Evolutionary conservation across 2,113 vertebrate genomes (phyloP), one percentile per base, ranked within the genome.

Genomic region (Cygnus atratus): DNA sequence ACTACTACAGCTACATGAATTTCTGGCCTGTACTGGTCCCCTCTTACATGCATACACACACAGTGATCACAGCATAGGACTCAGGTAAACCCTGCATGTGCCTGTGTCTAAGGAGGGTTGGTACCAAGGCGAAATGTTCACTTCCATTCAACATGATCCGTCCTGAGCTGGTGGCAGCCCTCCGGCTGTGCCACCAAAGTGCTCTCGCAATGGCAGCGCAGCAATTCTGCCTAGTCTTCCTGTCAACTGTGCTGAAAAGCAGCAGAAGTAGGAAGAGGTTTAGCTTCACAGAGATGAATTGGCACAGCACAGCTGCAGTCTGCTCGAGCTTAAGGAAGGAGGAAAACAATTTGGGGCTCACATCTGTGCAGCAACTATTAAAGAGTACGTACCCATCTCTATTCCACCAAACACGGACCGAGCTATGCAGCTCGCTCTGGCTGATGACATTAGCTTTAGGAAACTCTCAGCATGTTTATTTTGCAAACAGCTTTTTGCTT

Each of bases 401-500:
- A 7, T 9, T 84, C 43, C 80, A 72, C 73, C 76, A 16, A 57
- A 71, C 50, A 66, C 55, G 91, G 93, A 94, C 95, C 84, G 7
- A 65, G 91, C 90, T 24, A 28, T 2, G 39, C 58, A 76, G 91
- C 55, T 95, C 91, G 58, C 84, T 96, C 72, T 11, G 76, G 86
- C 91, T 90, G 93, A 83, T 84, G 80, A 76, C 77, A 89, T 84
- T n/a, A 92, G 74, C 88, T 95, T 82, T 57, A 87, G 91, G 84
- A 96, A 96, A 93, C 31, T 78, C 93, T 82, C 88, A 92, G 95
- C 74, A 46, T 26, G 88, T 93, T 96, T 94, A 96, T 96, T 97
- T 96, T 95, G 86, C 95, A 96, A 97, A 97, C 93, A 95, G 74
- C 88, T 13, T 88, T 96, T 82, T 82, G 84, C 91, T 73, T 88